These are phyloP conservation scores for Castor canadensis DNA, from an alignment of 2,113 vertebrate species.

Conservation along the genomic window DNA sequence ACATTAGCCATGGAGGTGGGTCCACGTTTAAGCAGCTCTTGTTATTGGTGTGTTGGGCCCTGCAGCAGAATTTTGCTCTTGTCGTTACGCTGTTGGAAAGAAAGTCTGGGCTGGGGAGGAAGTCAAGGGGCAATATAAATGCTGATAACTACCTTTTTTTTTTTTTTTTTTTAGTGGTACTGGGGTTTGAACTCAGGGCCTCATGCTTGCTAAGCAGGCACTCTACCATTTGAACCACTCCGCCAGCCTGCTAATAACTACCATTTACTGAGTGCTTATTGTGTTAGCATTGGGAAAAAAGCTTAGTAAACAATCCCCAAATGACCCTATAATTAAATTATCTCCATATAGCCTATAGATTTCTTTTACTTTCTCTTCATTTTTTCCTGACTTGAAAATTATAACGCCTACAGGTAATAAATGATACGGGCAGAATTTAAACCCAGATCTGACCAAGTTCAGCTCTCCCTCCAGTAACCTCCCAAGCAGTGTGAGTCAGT, in stretches of 20 bases:
- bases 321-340: neutral
- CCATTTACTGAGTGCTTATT: neutral
- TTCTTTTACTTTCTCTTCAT: neutral
- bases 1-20: neutral
- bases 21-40: neutral
- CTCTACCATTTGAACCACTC: too few species aligned
- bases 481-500: rapidly evolving
- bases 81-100: neutral
- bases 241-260: neutral
- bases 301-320: neutral
- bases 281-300: neutral
- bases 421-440: neutral
- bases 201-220: too few species aligned
- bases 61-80: neutral
- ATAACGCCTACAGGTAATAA: neutral
- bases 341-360: neutral
- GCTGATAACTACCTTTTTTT: neutral
- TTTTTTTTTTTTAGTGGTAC: too few species aligned
- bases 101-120: neutral
- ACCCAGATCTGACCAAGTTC: neutral
- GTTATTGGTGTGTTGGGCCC: neutral
- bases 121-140: too few species aligned
- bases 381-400: neutral
- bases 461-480: neutral
- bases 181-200: too few species aligned